Evolutionary conservation across 2,797 vertebrate species (phyloP).

Genomic region (Pampus argenteus): DNA sequence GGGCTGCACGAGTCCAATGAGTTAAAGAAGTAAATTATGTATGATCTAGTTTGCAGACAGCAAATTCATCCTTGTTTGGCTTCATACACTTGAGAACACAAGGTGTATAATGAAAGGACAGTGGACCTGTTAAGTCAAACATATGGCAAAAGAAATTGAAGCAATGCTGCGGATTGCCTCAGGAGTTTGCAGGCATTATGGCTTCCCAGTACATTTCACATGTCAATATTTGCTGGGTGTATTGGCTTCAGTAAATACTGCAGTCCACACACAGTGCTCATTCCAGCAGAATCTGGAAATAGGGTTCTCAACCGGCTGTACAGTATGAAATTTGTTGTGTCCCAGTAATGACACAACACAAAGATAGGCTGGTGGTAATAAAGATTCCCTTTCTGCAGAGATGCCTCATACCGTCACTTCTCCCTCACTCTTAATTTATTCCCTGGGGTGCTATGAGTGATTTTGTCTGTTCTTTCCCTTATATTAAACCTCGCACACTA

Average conservation of each 20-base stretch:
- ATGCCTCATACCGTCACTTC: conserved; percentile 84
- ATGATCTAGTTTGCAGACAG: conserved; percentile 63
- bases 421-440: conserved; percentile 90
- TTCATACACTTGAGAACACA: conserved; percentile 43
- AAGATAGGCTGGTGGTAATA: conserved; percentile 86
- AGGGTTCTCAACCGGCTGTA: conserved; percentile 58
- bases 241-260: conserved; percentile 72
- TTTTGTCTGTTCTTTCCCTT: conserved; percentile 83
- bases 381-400: conserved; percentile 90
- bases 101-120: conserved; percentile 56
- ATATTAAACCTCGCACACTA: conserved; percentile 93
- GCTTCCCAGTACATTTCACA: conserved; percentile 60
- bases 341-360: conserved; percentile 75
- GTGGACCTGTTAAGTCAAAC: conserved; percentile 70
- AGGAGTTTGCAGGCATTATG: conserved; percentile 46
- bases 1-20: conserved; percentile 22
- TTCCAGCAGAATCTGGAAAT: conserved; percentile 69
- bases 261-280: conserved; percentile 56
- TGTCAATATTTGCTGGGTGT: conserved; percentile 79
- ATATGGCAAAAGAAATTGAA: conserved; percentile 63
- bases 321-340: conserved; percentile 69
- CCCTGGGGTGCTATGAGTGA: conserved; percentile 87
- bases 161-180: conserved; percentile 59
- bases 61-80: conserved; percentile 63
- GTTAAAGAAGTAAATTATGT: conserved; percentile 67